Percentiles rank a stretch among this genome's conserved stretches.
phyloP scores from a whole-genome alignment of 2,113 vertebrate genomes.

The Daphoenositta chrysoptera region DNA sequence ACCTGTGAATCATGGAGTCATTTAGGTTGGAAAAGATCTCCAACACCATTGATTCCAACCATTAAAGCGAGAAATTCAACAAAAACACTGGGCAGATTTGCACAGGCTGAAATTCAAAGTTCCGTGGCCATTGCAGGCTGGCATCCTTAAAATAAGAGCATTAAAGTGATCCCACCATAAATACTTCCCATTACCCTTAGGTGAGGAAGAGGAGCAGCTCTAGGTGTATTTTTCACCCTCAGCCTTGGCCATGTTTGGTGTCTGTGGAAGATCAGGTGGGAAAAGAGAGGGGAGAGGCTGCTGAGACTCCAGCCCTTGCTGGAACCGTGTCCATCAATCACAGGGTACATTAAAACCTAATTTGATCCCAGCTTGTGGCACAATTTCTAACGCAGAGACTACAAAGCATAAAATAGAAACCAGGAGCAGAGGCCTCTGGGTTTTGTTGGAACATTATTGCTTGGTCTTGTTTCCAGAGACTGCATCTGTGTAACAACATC shows the following conservation, averaged over 20 bases:
- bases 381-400: neutral
- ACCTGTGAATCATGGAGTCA: neutral
- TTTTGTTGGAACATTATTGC: conserved; percentile 43
- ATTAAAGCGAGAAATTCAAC: neutral
- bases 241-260: neutral
- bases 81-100: neutral
- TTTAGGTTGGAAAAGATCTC: neutral
- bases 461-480: conserved; percentile 40
- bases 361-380: neutral
- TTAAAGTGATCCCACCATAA: neutral
- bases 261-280: neutral
- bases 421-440: conserved; percentile 26
- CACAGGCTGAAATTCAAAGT: neutral
- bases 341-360: neutral
- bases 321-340: neutral
- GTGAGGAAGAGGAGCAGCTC: neutral
- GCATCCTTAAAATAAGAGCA: neutral
- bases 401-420: conserved; percentile 33
- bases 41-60: neutral
- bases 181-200: neutral
- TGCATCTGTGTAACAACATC: conserved; percentile 56
- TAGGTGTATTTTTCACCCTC: neutral
- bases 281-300: neutral
- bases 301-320: neutral
- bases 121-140: neutral